These are phyloP conservation scores for Felis chaus DNA, from an alignment of 2,113 vertebrate species.

Conservation along the genomic window DNA sequence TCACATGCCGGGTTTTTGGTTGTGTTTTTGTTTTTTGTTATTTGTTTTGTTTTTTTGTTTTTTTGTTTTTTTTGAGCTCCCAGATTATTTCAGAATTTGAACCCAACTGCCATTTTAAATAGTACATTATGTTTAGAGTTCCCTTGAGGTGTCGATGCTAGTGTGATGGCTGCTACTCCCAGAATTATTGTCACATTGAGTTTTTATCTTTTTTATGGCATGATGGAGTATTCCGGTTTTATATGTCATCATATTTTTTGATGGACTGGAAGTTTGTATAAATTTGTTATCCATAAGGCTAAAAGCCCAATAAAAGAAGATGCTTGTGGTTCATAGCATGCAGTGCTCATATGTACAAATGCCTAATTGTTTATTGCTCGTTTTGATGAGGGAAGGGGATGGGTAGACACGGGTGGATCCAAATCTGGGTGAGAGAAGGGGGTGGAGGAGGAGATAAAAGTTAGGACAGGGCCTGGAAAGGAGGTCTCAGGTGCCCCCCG, in stretches of 20 bases:
- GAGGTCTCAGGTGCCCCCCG: background rate
- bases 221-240: conserved; percentile 61
- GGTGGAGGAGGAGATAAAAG: background rate
- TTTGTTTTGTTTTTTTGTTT: too few relatives aligned
- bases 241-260: conserved; percentile 75
- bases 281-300: conserved; percentile 58
- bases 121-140: conserved; percentile 56
- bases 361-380: background rate
- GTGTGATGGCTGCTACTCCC: background rate
- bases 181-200: conserved; percentile 69
- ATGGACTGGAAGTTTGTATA: conserved; percentile 67
- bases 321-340: background rate
- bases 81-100: conserved; percentile 22
- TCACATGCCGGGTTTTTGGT: conserved; percentile 11
- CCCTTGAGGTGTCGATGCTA: conserved; percentile 47
- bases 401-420: background rate
- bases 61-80: background rate
- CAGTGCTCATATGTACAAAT: background rate
- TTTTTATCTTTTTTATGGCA: conserved; percentile 75
- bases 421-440: background rate
- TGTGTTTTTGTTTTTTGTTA: too few relatives aligned
- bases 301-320: conserved; percentile 61
- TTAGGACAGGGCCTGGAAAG: background rate
- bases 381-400: background rate
- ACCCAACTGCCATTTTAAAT: conserved; percentile 54